Conservation (phyloP, 2,113 vertebrate genomes). For the Notarius lentiginosus region DNA sequence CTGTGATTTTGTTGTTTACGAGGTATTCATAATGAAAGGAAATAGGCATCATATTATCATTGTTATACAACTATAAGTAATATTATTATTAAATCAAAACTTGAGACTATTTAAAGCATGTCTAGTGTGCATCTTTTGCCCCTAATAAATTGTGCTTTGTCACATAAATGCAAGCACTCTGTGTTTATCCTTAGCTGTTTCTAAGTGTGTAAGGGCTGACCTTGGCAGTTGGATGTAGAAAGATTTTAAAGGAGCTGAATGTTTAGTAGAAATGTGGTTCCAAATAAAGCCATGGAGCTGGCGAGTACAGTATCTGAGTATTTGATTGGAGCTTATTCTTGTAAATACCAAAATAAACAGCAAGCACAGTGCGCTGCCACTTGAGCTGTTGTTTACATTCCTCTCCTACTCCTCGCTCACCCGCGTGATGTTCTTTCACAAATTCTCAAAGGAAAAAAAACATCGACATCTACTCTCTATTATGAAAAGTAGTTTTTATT, state of each 20-base stretch:
- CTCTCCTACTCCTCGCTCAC: slow-evolving; percentile 47
- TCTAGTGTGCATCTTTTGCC: background rate
- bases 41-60: background rate
- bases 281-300: slow-evolving; percentile 64
- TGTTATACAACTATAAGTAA: background rate
- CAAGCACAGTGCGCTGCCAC: slow-evolving; percentile 60
- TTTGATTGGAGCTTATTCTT: slow-evolving; percentile 66
- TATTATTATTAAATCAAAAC: background rate
- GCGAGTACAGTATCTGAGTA: slow-evolving; percentile 58
- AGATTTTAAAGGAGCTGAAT: slow-evolving; percentile 57
- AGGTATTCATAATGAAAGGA: background rate
- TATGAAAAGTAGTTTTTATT: slow-evolving; percentile 3
- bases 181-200: slow-evolving; percentile 43
- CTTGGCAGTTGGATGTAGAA: slow-evolving; percentile 50
- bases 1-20: background rate
- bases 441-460: slow-evolving; percentile 22
- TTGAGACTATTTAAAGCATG: background rate
- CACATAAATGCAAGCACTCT: slow-evolving; percentile 3
- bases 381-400: slow-evolving; percentile 71
- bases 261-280: slow-evolving; percentile 61
- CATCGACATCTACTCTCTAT: background rate
- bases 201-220: slow-evolving; percentile 58
- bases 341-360: slow-evolving; percentile 77
- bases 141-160: background rate
- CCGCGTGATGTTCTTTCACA: slow-evolving; percentile 33